A percentile compares a stretch with the other conserved stretches of the same genome.
These are phyloP conservation scores for Mellilla xanthometata DNA, from an alignment of 2,888 invertebrate genomes.

Conservation along the genomic window DNA sequence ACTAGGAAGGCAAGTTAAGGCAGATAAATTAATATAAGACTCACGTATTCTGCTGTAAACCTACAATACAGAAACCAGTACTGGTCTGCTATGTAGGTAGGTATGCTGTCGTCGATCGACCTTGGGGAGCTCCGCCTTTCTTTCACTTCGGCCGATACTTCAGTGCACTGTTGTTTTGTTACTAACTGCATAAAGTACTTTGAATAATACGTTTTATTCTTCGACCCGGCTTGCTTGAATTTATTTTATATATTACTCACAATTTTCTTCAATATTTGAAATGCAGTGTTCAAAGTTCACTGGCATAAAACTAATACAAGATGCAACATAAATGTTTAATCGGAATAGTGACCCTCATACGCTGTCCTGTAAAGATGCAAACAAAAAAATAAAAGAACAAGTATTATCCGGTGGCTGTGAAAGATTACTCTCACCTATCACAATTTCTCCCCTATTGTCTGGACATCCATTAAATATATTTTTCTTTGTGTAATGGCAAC, in stretches of 20 bases:
- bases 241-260: conserved; percentile 28
- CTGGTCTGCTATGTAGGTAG: conserved; percentile 20
- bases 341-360: conserved; percentile 64
- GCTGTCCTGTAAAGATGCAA: conserved; percentile 60
- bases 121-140: conserved; percentile 30
- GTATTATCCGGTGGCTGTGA: conserved; percentile 60
- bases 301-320: too few relatives aligned
- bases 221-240: conserved; percentile 9
- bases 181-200: conserved; percentile 11
- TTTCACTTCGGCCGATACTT: conserved; percentile 24
- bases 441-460: conserved; percentile 76
- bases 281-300: too few relatives aligned
- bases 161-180: conserved; percentile 17
- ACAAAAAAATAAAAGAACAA: conserved; percentile 59
- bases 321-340: conserved; percentile 42
- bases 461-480: conserved; percentile 68
- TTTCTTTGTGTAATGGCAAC: conserved; percentile 65
- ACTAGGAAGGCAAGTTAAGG: too few relatives aligned
- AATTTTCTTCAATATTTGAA: too few relatives aligned
- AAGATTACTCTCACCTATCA: conserved; percentile 81
- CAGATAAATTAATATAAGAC: conserved; percentile 1
- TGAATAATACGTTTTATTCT: conserved; percentile 11
- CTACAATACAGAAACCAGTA: conserved; percentile 14
- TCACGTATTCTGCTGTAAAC: conserved; percentile 5
- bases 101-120: conserved; percentile 27